Conservation (phyloP, 2,797 vertebrate genomes). For the Vireo griseus region DNA sequence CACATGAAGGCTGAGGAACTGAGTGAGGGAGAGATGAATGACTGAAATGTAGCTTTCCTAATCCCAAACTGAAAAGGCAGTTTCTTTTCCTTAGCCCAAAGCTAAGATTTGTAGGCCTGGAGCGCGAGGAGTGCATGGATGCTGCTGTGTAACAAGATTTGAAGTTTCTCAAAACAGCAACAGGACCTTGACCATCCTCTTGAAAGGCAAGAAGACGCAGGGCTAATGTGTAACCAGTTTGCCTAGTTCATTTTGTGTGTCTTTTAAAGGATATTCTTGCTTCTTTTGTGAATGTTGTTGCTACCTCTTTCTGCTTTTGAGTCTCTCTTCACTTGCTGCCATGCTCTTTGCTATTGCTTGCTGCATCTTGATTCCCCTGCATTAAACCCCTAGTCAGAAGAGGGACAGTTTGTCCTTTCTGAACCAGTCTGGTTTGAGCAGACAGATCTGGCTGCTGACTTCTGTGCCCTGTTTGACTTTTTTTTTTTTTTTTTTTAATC, state of each 20-base stretch:
- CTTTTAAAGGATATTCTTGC: not conserved
- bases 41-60: not conserved
- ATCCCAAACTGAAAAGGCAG: not conserved
- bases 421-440: not conserved
- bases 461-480: not conserved
- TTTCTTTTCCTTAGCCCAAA: not conserved
- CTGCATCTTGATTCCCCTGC: rapidly evolving
- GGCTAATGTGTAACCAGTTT: not conserved
- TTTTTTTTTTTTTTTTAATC: not conserved
- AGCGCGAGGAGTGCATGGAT: not conserved
- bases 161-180: not conserved
- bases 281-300: not conserved
- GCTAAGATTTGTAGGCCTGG: not conserved
- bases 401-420: not conserved
- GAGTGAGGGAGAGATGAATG: not conserved
- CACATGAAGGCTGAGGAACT: not conserved
- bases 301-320: not conserved
- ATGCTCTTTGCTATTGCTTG: not conserved
- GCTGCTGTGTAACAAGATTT: not conserved
- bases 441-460: not conserved
- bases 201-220: not conserved
- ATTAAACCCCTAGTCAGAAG: not conserved
- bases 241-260: not conserved
- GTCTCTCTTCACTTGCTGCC: not conserved
- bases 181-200: not conserved